Evolutionary conservation across 2,113 vertebrate genomes (phyloP).

Genomic region (Caranx ignobilis): DNA sequence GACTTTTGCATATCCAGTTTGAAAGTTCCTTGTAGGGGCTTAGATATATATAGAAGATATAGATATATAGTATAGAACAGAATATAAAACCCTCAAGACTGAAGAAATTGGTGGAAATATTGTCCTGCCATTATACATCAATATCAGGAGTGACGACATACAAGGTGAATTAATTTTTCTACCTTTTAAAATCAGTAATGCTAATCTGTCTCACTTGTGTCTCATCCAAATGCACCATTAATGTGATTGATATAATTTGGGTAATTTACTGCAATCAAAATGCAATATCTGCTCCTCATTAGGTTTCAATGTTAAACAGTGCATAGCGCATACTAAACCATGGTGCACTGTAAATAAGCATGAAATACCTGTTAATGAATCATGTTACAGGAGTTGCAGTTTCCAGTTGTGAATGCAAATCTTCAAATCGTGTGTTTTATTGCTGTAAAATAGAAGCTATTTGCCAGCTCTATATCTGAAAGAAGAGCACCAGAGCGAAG

Average conservation of each 20-base stretch:
- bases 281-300: conserved; percentile 25
- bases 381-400: conserved; percentile 15
- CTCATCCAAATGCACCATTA: conserved; percentile 1
- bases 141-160: background rate
- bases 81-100: background rate
- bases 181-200: background rate
- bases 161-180: background rate
- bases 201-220: background rate
- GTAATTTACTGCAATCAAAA: conserved; percentile 20
- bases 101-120: background rate
- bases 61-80: too few species aligned
- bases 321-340: background rate
- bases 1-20: too few species aligned
- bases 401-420: conserved; percentile 35
- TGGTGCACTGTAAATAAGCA: conserved; percentile 19
- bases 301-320: conserved; percentile 3
- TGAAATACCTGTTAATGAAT: conserved; percentile 45
- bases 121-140: background rate
- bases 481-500: background rate
- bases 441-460: conserved; percentile 43
- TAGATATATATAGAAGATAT: too few species aligned
- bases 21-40: too few species aligned
- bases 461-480: conserved; percentile 18
- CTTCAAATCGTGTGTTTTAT: background rate
- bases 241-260: conserved; percentile 14